Percentiles rank a stretch among this genome's conserved stretches.
phyloP scores from a whole-genome alignment of 2,113 vertebrate genomes.

The Papio anubis region DNA sequence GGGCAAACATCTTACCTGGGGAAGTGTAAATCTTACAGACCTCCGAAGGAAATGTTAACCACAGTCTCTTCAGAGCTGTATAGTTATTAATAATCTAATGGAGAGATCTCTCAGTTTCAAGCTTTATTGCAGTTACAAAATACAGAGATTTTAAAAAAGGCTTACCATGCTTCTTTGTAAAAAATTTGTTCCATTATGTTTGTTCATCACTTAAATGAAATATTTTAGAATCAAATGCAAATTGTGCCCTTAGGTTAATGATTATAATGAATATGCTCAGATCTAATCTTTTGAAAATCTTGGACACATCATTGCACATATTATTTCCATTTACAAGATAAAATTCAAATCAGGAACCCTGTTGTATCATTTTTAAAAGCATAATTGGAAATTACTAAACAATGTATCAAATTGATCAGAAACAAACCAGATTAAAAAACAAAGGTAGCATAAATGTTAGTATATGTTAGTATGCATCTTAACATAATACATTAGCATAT shows the following conservation, averaged over 20 bases:
- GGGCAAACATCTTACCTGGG: neutral
- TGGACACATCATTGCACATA: neutral
- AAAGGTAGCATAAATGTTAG: neutral
- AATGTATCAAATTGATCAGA: neutral
- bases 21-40: neutral
- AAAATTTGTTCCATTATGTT: neutral
- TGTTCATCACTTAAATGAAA: neutral
- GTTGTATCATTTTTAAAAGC: neutral
- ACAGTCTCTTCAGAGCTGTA: neutral
- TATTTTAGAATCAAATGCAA: neutral
- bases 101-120: neutral
- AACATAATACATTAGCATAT: neutral
- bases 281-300: slow-evolving; percentile 22
- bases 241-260: slow-evolving; percentile 10
- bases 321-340: slow-evolving; percentile 41
- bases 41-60: neutral
- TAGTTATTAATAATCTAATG: neutral
- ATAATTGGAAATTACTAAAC: slow-evolving; percentile 11
- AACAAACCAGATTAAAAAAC: neutral
- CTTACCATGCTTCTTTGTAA: neutral
- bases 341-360: slow-evolving; percentile 23
- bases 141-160: neutral
- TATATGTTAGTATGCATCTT: neutral
- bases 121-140: neutral
- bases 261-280: neutral